Evolutionary conservation across 2,888 invertebrate genomes (phyloP).

Genomic region (Bimastos eiseni): DNA sequence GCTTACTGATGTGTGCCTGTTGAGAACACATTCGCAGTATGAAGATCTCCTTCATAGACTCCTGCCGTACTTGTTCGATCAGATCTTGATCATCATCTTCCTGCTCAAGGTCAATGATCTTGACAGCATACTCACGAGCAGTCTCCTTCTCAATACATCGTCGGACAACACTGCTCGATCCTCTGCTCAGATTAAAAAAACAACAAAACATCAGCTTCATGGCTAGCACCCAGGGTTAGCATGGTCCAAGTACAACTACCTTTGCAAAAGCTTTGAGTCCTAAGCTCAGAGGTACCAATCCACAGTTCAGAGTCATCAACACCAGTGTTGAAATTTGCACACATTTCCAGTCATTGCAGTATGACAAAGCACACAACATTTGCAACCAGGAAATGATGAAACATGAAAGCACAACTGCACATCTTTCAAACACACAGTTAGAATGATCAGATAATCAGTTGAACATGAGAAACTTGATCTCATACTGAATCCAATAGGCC

Average conservation of each 20-base stretch:
- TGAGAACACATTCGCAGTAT: slow-evolving; percentile 89
- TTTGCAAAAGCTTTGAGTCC: background rate
- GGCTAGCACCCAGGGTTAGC: background rate
- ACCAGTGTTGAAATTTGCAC: background rate
- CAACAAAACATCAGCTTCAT: background rate
- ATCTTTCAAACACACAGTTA: background rate
- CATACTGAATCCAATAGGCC: background rate
- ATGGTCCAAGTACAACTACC: background rate
- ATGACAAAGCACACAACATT: background rate
- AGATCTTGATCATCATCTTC: slow-evolving; percentile 68
- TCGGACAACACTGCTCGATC: slow-evolving; percentile 94
- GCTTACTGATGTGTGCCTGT: slow-evolving; percentile 94
- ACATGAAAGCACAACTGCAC: background rate
- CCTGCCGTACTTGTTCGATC: slow-evolving; percentile 72
- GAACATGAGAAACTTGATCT: background rate
- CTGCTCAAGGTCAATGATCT: slow-evolving; percentile 87
- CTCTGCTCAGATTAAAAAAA: slow-evolving; percentile 65
- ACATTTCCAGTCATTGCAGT: background rate
- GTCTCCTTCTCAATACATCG: slow-evolving; percentile 95
- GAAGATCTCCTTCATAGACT: slow-evolving; percentile 88
- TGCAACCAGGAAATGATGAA: background rate
- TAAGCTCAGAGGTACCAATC: background rate
- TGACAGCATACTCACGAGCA: slow-evolving; percentile 91
- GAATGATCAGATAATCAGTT: background rate
- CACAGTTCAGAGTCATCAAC: background rate